Evolutionary conservation across 2,113 vertebrate species (phyloP), one percentile per base, ranked within the genome.

Genomic region (Gasterosteus aculeatus): DNA sequence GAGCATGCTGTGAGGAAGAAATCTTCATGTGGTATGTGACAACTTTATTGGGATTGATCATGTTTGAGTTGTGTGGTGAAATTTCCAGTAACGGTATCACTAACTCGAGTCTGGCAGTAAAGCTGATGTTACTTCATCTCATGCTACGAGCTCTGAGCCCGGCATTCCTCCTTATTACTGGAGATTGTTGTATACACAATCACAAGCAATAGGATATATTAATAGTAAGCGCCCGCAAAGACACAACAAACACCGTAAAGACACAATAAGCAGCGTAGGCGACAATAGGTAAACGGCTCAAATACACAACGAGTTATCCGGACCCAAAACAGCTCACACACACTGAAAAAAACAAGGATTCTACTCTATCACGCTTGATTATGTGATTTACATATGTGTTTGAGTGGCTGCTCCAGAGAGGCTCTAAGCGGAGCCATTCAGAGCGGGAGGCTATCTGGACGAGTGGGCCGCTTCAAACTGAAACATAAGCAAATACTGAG

Each of bases 401-500:
- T 80, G 84, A 51, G 61, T 64, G 84, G 79, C 73, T 75, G 57
- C 69, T 80, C 84, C 77, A 72, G 75, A 68, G 81, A 79, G 88
- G 81, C 86, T 80, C 76, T 9, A 59, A 68, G 46, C 16, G 65
- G 74, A 81, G 78, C 80, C 78, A 80, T 83, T 90, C 85, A 80
- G 70, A 64, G 72, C 8, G 29, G 18, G 69, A 81, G 85, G 60
- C 79, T 70, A 77, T 86, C 74, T 78, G 84, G 66, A 73, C 38
- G 65, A 84, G 83, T 61, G 66, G 70, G 87, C 89, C 90, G 90
- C 88, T 85, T 85, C 88, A 84, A 84, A 83, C 76, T 77, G 85
- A 90, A 88, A 91, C 85, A 87, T 85, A 86, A 91, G 89, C 79
- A 92, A 91, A 91, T 84, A 79, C 78, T 90, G 78, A 83, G 87